Evolutionary conservation across 2,888 invertebrate genomes (phyloP).

Genomic region (Philhelius pedissequus): DNA sequence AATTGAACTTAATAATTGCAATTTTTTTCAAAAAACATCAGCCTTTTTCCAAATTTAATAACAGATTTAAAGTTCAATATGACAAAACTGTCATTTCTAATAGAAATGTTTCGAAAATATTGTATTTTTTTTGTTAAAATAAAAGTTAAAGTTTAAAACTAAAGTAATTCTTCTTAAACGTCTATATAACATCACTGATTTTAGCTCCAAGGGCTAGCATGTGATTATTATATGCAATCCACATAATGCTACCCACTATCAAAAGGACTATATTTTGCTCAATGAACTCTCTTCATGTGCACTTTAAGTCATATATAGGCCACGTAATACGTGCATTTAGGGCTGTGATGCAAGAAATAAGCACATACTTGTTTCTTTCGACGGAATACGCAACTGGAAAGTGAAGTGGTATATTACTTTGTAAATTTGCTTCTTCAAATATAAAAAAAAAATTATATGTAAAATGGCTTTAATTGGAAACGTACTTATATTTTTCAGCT

Average conservation of each 20-base stretch:
- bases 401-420: constrained; percentile 51
- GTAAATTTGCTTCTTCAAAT: background rate
- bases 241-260: constrained; percentile 15
- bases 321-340: constrained; percentile 53
- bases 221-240: constrained; percentile 12
- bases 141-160: too few relatives aligned
- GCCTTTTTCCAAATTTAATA: too few relatives aligned
- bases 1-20: too few relatives aligned
- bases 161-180: too few relatives aligned
- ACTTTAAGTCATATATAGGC: constrained; percentile 52
- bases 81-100: too few relatives aligned
- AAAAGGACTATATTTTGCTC: constrained; percentile 59
- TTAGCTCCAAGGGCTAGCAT: constrained; percentile 1
- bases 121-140: too few relatives aligned
- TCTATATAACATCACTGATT: constrained; percentile 11
- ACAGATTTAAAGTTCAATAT: too few relatives aligned
- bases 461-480: constrained; percentile 41
- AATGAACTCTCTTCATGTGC: constrained; percentile 60
- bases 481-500: constrained; percentile 2
- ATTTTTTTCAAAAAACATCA: too few relatives aligned
- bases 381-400: constrained; percentile 41
- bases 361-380: constrained; percentile 59
- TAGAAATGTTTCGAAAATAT: too few relatives aligned
- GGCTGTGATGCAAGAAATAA: constrained; percentile 51
- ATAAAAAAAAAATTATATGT: background rate